These are phyloP conservation scores for Eublepharis macularius DNA, from an alignment of 2,113 vertebrate species.

Conservation along the genomic window DNA sequence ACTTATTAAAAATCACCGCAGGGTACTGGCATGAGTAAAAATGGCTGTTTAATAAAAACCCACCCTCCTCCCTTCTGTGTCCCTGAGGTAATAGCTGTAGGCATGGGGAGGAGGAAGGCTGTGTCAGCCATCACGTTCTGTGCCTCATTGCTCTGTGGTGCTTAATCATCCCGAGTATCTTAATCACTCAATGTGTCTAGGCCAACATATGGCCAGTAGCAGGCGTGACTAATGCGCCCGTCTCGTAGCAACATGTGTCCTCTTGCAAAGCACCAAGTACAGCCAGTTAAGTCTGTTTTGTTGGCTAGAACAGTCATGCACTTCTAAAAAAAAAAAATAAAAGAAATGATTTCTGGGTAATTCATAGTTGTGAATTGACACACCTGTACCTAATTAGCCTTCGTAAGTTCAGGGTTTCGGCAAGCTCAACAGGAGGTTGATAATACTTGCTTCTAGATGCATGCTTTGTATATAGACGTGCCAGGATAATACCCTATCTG, in stretches of 20 bases:
- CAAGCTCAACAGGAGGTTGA: conserved; percentile 9
- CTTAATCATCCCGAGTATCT: conserved; percentile 42
- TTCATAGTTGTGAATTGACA: conserved; percentile 28
- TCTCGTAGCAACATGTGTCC: conserved; percentile 27
- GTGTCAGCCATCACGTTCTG: background rate
- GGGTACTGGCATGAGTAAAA: background rate
- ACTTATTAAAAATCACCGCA: background rate
- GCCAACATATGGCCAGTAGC: conserved; percentile 17
- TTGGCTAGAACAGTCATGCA: conserved; percentile 43
- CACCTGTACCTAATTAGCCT: conserved; percentile 21
- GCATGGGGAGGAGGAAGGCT: background rate
- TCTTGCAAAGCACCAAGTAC: conserved; percentile 41
- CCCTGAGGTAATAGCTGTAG: background rate
- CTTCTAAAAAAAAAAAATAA: conserved; percentile 1
- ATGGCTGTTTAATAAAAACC: background rate
- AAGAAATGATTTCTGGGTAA: conserved; percentile 12
- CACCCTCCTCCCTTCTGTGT: background rate
- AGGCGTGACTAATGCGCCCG: conserved; percentile 50
- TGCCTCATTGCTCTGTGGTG: conserved; percentile 38
- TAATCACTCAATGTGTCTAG: conserved; percentile 37
- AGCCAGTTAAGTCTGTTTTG: conserved; percentile 62
- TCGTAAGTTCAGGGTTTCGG: conserved; percentile 9
- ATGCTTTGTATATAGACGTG: background rate
- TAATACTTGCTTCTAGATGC: background rate
- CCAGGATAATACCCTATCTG: background rate